Evolutionary conservation across 53 echinoderm and acorn worm species (phyloP).

Genomic region (Glandiceps talaboti): DNA sequence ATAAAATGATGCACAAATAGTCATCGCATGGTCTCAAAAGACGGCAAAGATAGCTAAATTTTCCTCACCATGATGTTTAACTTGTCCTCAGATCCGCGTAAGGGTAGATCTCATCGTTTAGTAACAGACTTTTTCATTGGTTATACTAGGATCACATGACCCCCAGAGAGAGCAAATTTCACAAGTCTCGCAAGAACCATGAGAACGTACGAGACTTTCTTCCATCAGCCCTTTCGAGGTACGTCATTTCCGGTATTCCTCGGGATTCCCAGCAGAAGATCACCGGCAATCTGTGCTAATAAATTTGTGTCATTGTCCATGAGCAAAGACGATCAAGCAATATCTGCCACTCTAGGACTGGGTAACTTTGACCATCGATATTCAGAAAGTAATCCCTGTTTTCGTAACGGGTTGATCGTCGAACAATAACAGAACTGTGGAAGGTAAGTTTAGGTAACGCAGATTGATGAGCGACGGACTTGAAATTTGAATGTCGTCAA

Average conservation of each 20-base stretch:
- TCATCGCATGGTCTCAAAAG: not conserved
- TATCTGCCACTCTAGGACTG: no score
- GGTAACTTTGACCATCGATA: no score
- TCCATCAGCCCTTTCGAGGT: not conserved
- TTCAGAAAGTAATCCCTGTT: no score
- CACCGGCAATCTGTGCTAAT: no score
- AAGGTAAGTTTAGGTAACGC: no score
- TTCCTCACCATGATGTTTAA: not conserved
- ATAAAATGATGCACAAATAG: not conserved
- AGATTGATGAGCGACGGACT: no score
- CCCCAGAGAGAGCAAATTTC: no score
- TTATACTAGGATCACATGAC: not conserved
- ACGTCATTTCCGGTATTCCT: not conserved
- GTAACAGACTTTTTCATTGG: not conserved
- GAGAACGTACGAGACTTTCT: not conserved
- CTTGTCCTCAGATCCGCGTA: constrained; percentile 1
- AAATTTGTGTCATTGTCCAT: no score
- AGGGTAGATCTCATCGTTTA: not conserved
- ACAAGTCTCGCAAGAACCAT: not conserved
- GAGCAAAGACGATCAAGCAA: no score
- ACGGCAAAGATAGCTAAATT: not conserved
- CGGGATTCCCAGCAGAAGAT: not conserved
- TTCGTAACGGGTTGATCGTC: no score
- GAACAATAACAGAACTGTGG: no score
- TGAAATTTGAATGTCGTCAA: no score